Base-by-base conservation (phyloP, 2,113 vertebrate genomes). In the Percina caprodes region DNA sequence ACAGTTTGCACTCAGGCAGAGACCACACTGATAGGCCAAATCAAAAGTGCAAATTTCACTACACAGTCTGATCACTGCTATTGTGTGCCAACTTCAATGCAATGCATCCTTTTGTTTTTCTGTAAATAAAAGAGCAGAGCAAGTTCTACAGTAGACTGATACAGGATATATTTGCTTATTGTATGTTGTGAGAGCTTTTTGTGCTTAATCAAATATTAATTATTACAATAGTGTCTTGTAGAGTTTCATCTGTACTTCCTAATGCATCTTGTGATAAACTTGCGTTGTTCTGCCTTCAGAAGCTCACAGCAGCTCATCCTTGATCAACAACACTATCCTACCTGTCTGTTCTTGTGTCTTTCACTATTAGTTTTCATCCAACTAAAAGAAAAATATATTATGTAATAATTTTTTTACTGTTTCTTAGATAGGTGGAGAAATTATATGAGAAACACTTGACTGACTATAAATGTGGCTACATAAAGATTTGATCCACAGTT, bases 51-150 rank as follows among this genome's bases (percentile, higher is more conserved):
- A 73, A 51, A 35, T 26, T 45, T 84, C 19, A 79, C 58, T 5
- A 4, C 56, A 42, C 19, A 77, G 52, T 85, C 58, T 60, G 61
- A 75, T 58, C 6, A 6, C 26, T 80, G 76, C 52, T 71, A 52
- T 61, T 75, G 59, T 80, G 79, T 91, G 86, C 85, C 88, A 88
- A 79, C 8, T 60, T 72, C 4, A 66, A 45, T 80, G 59, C 49
- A 45, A 80, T 74, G 26, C 33, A 69, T n/a, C 3, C 16, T 60
- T 23, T 60, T 4, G 16, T 66, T 42, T 86, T 51, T 78, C 16
- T 83, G 23, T 80, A 23, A 46, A 73, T 65, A 35, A 63, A 67
- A 70, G 4, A 83, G 33, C 61, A 58, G 33, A 74, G 67, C 45
- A 33, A 61, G 46, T 48, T 56, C 56, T 30, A 8, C 26, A 52